phyloP scores from a whole-genome alignment of 2,888 invertebrate species.

The Aricia artaxerxes region DNA sequence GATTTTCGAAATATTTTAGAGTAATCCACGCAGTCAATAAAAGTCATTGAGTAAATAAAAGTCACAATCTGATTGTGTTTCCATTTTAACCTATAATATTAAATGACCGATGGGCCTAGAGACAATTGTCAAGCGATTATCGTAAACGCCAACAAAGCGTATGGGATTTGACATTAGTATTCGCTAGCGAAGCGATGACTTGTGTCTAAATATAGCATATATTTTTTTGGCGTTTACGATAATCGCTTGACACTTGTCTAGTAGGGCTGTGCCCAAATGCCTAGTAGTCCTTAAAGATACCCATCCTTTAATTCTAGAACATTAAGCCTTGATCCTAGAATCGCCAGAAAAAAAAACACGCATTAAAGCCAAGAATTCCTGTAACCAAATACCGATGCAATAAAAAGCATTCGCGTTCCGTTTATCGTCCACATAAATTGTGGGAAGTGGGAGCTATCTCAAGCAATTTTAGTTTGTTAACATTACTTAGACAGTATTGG shows the following conservation, averaged over 20 bases:
- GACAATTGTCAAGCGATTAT: too few species aligned
- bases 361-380: conserved; percentile 53
- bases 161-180: too few species aligned
- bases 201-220: too few species aligned
- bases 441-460: conserved; percentile 50
- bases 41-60: not conserved
- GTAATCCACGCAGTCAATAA: not conserved
- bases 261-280: not conserved
- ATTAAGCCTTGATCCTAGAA: conserved; percentile 17
- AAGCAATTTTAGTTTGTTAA: conserved; percentile 66
- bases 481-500: conserved; percentile 63
- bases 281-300: not conserved
- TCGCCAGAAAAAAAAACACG: conserved; percentile 35
- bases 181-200: too few species aligned
- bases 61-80: too few species aligned
- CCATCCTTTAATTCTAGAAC: not conserved
- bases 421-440: conserved; percentile 62
- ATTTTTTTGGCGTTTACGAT: too few species aligned
- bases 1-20: not conserved
- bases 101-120: too few species aligned
- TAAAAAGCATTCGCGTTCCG: conserved; percentile 60
- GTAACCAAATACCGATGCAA: conserved; percentile 58
- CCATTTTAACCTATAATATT: too few species aligned
- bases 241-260: too few species aligned
- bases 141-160: too few species aligned